Evolutionary conservation across 2,888 invertebrate species (phyloP).

Genomic region (Nebria salina): DNA sequence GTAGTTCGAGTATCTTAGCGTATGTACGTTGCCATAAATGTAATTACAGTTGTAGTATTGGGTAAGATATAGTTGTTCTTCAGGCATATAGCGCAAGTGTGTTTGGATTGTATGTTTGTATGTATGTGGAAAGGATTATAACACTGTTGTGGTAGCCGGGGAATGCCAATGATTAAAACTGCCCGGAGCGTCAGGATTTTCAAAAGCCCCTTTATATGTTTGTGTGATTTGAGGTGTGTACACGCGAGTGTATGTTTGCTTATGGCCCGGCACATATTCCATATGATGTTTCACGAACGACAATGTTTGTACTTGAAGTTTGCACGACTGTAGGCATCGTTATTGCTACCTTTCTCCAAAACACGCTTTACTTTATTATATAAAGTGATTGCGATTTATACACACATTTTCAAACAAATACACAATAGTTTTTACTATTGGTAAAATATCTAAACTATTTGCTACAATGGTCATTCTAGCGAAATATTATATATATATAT

Average conservation of each 20-base stretch:
- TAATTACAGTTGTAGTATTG: too few relatives aligned
- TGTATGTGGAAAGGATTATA: slow-evolving; percentile 12
- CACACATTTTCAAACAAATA: neutral
- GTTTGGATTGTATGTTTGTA: neutral
- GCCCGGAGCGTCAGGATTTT: slow-evolving; percentile 5
- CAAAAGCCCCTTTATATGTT: neutral
- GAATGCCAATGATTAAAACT: slow-evolving; percentile 15
- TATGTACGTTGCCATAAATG: too few relatives aligned
- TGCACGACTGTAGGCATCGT: neutral
- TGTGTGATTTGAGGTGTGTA: neutral
- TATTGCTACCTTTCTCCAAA: too few relatives aligned
- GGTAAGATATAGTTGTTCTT: too few relatives aligned
- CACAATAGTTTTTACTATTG: neutral
- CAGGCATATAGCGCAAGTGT: too few relatives aligned
- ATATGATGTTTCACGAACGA: slow-evolving; percentile 10
- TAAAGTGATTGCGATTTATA: too few relatives aligned
- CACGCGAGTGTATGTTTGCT: slow-evolving; percentile 1
- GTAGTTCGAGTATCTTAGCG: too few relatives aligned
- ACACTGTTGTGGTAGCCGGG: neutral
- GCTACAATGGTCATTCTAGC: neutral
- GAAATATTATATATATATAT: neutral
- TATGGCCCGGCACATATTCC: slow-evolving; percentile 7
- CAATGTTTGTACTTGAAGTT: slow-evolving; percentile 10
- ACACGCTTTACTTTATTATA: too few relatives aligned
- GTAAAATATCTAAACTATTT: neutral